These are phyloP conservation scores for Macaria liturata DNA, from an alignment of 2,888 invertebrate genomes.

Conservation along the genomic window DNA sequence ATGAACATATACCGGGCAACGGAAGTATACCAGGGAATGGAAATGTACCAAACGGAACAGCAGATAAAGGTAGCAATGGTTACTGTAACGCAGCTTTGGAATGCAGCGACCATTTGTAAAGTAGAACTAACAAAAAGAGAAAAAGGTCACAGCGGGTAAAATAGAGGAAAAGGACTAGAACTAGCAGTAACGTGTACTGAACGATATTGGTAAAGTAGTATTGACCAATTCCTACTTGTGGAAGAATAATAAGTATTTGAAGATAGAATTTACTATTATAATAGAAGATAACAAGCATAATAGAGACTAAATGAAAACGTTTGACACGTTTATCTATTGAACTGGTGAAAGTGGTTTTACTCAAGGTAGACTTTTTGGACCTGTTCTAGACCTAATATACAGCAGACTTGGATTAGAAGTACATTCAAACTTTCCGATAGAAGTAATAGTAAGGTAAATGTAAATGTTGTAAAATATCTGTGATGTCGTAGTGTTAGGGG, in stretches of 20 bases:
- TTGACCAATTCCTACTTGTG: slow-evolving; percentile 5
- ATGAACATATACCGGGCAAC: slow-evolving; percentile 20
- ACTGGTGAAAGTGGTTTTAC: neutral
- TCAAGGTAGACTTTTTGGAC: slow-evolving; percentile 2
- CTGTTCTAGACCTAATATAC: neutral
- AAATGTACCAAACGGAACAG: slow-evolving; percentile 31
- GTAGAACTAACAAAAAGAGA: neutral
- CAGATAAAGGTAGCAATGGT: slow-evolving; percentile 53
- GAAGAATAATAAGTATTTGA: neutral
- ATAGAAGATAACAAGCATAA: no score
- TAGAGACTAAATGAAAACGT: no score
- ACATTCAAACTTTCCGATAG: slow-evolving; percentile 33
- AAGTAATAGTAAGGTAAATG: slow-evolving; percentile 16
- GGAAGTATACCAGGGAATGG: slow-evolving; percentile 36
- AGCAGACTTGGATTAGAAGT: neutral
- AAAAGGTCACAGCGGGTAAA: slow-evolving; percentile 12
- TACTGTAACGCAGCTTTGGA: slow-evolving; percentile 75
- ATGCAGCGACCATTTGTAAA: slow-evolving; percentile 73
- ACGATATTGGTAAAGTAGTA: neutral
- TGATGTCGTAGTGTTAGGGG: slow-evolving; percentile 49
- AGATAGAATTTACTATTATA: no score
- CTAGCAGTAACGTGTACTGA: neutral
- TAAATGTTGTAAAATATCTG: slow-evolving; percentile 56
- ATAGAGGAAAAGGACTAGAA: neutral
- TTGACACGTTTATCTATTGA: no score